Evolutionary conservation across 2,113 vertebrate species (phyloP).

Genomic region (Etheostoma spectabile): DNA sequence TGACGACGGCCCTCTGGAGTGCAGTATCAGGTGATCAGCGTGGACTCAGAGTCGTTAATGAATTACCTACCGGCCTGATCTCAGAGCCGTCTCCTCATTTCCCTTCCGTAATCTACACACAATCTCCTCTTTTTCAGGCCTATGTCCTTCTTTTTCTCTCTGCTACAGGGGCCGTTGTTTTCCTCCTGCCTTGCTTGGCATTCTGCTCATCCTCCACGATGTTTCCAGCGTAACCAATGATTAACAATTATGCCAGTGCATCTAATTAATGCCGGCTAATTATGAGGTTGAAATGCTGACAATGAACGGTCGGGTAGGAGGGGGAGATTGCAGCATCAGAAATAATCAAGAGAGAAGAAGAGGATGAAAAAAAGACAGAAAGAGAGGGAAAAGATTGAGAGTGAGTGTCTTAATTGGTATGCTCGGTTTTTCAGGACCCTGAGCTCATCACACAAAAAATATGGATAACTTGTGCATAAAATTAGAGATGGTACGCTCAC

Average conservation of each 20-base stretch:
- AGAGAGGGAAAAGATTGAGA: constrained; percentile 59
- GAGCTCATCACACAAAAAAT: constrained; percentile 73
- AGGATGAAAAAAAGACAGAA: constrained; percentile 21
- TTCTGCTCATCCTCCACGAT: constrained; percentile 80
- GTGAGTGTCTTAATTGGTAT: constrained; percentile 70
- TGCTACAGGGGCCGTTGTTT: constrained; percentile 46
- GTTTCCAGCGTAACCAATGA: constrained; percentile 84
- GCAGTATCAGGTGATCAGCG: constrained; percentile 52
- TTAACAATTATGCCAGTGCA: constrained; percentile 86
- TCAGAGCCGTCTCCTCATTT: constrained; percentile 50
- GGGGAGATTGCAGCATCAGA: constrained; percentile 67
- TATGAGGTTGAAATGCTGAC: constrained; percentile 84
- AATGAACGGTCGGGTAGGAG: constrained; percentile 53
- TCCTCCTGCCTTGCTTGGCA: constrained; percentile 72
- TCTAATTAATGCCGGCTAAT: constrained; percentile 85
- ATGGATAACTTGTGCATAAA: constrained; percentile 67
- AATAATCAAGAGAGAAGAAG: constrained; percentile 73
- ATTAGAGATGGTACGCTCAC: constrained; percentile 58
- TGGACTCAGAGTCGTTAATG: constrained; percentile 53
- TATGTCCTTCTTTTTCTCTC: constrained; percentile 1
- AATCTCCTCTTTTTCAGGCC: constrained; percentile 6
- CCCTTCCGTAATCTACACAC: constrained; percentile 23
- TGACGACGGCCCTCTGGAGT: constrained; percentile 23
- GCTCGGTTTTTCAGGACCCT: constrained; percentile 67
- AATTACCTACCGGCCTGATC: constrained; percentile 46